Evolutionary conservation across 2,113 vertebrate genomes (phyloP), one percentile per base, ranked within the genome.

Genomic region (Poecilia latipinna): DNA sequence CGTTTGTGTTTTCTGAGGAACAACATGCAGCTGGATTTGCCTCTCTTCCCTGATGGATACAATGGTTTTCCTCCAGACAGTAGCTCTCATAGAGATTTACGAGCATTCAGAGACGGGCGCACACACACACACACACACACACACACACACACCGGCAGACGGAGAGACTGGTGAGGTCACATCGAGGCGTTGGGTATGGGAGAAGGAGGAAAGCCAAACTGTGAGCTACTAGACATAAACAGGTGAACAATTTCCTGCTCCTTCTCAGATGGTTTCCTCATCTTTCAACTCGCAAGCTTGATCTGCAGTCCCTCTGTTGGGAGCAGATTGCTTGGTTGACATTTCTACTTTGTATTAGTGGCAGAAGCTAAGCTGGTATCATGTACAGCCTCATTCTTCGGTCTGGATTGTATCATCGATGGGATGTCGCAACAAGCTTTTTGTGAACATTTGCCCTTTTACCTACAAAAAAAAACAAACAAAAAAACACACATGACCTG

Each of bases 231-330:
- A 74, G 86, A 90, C 89, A 89, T 86, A 83, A 89, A 84, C 82
- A 91, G 85, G 84, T 87, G 86, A 90, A 85, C 88, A 78, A 89
- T 86, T 90, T 89, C 86, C 82, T 87, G 71, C 74, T 89, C 63
- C 68, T 48, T 70, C 70, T 85, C 78, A 83, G 88, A 89, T 86
- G 80, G 82, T 88, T 90, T 84, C 82, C 85, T 88, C 82, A 71
- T 90, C 74, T 80, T 78, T 90, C 76, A 77, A 67, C 72, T 4
- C 11, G 82, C 42, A 61, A 77, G 75, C 72, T 78, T 60, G 67
- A 79, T 70, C 78, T 71, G 70, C 82, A 70, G 79, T 17, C 4
- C 42, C 42, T 44, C 3, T 4, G 42, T 44, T 19, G 86, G 83
- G 81, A 83, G 73, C 73, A 68, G 65, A 82, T 74, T 84, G 15